Evolutionary conservation across 2,113 vertebrate genomes (phyloP), one percentile per base, ranked within the genome.

Genomic region (Loxodonta africana): DNA sequence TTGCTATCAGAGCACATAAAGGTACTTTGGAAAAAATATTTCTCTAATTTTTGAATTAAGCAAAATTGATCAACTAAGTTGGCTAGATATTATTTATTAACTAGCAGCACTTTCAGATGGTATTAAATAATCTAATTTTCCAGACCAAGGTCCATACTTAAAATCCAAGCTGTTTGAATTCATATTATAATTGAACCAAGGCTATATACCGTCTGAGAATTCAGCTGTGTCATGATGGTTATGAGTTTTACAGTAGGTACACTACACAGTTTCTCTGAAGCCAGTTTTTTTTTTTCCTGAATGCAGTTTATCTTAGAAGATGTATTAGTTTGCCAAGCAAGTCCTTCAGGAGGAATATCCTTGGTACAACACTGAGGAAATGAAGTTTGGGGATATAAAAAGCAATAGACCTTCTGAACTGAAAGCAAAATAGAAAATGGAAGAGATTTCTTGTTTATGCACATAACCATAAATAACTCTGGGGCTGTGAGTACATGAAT

Each of bases 311-410:
- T 98, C 91, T 96, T 95, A 67, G 60, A 95, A 97, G 87, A 96
- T 97, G 60, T 96, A 97, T 98, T 96, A 95, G 83, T 97, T 97
- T 97, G 83, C 84, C 71, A 95, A 94, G 87, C 76, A 95, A 94
- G 92, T 96, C 83, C 94, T 98, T 96, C 87, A 96, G 89, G 87
- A 95, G 86, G 76, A 78, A 94, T 97, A 96, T 97, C 69, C 86
- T 96, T 97, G 92, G 91, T 88, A 69, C 76, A 71, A 82, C 83
- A 88, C 48, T 96, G 91, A 95, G 89, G 76, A 96, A 97, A 98
- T 97, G 84, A 97, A 97, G 67, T 94, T 87, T 95, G 28, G 57
- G 69, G 7, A 84, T 80, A 88, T 96, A 96, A 95, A 97, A 91
- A 95, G 86, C 83, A 93, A 93, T 97, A 97, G 89, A 97, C 69